These are phyloP conservation scores for Pituophis catenifer DNA, from an alignment of 2,113 vertebrate species.

Conservation along the genomic window DNA sequence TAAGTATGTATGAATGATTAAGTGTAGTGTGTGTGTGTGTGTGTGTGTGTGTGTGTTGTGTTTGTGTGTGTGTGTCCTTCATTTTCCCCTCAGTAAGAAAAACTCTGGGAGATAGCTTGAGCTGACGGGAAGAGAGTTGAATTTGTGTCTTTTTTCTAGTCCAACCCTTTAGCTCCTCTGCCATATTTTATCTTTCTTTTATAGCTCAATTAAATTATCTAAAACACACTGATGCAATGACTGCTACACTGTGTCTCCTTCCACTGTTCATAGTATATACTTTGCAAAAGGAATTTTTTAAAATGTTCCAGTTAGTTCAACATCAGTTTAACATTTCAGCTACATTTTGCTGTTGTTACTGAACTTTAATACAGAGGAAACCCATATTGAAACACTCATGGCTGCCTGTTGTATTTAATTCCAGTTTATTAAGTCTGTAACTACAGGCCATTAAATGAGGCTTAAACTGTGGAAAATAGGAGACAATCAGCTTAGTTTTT, in stretches of 20 bases:
- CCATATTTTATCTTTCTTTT: neutral
- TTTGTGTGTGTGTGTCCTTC: neutral
- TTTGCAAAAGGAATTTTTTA: neutral
- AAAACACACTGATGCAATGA: neutral
- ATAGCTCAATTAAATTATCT: neutral
- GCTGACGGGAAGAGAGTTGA: neutral
- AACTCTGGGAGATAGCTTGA: neutral
- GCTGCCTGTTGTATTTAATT: neutral
- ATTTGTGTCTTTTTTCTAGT: neutral
- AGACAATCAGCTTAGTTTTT: neutral
- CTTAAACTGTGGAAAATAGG: neutral
- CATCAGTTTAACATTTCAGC: neutral
- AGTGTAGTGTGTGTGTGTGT: neutral
- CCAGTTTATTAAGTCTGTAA: neutral
- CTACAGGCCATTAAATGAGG: neutral
- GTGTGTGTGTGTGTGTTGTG: neutral
- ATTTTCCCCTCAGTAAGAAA: neutral
- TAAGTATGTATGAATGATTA: neutral
- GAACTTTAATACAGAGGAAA: neutral
- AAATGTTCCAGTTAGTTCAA: neutral
- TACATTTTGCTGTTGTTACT: neutral
- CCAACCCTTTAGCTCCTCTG: neutral
- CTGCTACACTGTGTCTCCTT: neutral
- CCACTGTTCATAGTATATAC: neutral
- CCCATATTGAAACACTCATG: neutral